Conservation (phyloP, 2,797 vertebrate species). For the Siniperca obscura region DNA sequence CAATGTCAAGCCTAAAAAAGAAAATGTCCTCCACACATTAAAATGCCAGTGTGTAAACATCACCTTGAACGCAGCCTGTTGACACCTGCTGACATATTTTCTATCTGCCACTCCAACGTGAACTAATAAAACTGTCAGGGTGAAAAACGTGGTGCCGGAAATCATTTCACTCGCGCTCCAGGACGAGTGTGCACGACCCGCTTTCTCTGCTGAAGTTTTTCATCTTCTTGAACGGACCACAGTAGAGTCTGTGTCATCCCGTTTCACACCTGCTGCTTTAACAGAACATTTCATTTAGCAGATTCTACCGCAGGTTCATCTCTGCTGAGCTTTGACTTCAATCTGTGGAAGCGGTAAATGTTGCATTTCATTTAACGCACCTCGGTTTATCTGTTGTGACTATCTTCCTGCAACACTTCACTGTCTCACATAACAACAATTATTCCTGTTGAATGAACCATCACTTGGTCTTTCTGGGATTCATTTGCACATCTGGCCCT, state of each 20-base stretch:
- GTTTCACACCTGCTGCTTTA: slow-evolving; percentile 1
- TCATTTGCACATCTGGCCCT: neutral
- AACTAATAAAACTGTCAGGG: slow-evolving; percentile 60
- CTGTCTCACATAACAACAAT: neutral
- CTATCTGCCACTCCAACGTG: slow-evolving; percentile 4
- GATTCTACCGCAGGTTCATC: neutral
- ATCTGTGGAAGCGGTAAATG: neutral
- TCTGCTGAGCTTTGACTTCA: neutral
- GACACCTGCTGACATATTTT: slow-evolving; percentile 27
- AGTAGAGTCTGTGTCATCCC: neutral
- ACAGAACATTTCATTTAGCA: neutral
- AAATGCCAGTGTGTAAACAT: slow-evolving; percentile 31
- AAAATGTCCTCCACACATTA: slow-evolving; percentile 17
- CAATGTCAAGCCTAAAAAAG: slow-evolving; percentile 6
- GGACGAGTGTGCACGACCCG: neutral
- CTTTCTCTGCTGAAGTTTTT: slow-evolving; percentile 22
- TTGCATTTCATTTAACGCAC: neutral
- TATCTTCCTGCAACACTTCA: neutral
- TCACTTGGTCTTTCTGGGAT: neutral
- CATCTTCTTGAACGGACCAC: neutral
- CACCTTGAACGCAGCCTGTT: slow-evolving; percentile 32
- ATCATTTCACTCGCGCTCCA: neutral
- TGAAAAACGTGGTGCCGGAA: neutral
- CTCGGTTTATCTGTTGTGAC: neutral
- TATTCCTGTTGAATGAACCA: neutral